Conservation (phyloP, 1,140 invertebrate species). For the Tribolium madens region DNA sequence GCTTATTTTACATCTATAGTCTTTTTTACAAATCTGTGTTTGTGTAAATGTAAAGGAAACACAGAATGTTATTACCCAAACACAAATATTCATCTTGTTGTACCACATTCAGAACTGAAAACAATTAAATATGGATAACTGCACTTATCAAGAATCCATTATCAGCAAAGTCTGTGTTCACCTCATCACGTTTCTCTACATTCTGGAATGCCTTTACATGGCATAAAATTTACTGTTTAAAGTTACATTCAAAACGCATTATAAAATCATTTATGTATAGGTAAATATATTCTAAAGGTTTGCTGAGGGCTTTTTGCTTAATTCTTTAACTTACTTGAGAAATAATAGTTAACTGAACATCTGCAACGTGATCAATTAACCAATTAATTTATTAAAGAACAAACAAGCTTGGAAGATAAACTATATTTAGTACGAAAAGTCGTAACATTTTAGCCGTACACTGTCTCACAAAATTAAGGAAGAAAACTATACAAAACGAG, state of each 20-base stretch:
- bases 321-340: no score
- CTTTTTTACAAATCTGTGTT: conserved; percentile 47
- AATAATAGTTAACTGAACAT: conserved; percentile 1
- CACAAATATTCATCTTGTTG: conserved; percentile 17
- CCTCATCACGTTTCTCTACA: conserved; percentile 15
- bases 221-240: conserved; percentile 16
- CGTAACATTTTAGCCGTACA: no score
- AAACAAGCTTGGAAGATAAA: no score
- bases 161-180: conserved; percentile 5
- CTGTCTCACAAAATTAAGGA: no score
- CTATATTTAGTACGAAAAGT: no score
- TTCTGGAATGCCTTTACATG: background rate
- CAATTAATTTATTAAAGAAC: conserved; percentile 16
- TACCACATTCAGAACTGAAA: conserved; percentile 42
- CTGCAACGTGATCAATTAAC: conserved; percentile 1
- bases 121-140: conserved; percentile 20
- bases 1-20: conserved; percentile 50
- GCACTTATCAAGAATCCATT: conserved; percentile 3
- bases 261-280: conserved; percentile 23
- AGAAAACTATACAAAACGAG: background rate
- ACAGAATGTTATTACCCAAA: conserved; percentile 14
- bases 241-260: conserved; percentile 16
- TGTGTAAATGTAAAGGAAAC: conserved; percentile 12
- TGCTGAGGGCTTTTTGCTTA: background rate
- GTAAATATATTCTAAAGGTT: background rate